Evolutionary conservation across 2,888 invertebrate species (phyloP).

Genomic region (Melanargia galathea): DNA sequence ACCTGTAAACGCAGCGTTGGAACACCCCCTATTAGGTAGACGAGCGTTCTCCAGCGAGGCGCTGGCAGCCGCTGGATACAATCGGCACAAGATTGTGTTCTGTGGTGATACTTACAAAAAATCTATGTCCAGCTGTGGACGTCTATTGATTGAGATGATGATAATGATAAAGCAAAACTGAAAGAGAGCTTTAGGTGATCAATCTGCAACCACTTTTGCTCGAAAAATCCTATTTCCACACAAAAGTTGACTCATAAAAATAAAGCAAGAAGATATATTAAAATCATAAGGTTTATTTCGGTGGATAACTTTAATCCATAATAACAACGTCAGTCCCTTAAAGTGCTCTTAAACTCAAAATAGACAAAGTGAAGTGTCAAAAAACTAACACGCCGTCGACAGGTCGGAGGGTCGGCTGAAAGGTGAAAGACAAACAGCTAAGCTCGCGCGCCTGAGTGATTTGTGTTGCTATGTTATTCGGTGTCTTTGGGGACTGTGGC

Average conservation of each 20-base stretch:
- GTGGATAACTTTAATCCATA: background rate
- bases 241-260: background rate
- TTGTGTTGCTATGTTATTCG: conserved; percentile 32
- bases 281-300: background rate
- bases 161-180: background rate
- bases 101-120: no score
- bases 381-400: conserved; percentile 40
- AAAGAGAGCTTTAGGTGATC: background rate
- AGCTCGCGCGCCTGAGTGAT: conserved; percentile 36
- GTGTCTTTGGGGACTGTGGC: background rate
- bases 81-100: no score
- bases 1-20: no score
- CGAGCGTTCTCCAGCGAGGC: no score
- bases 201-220: background rate
- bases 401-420: conserved; percentile 40
- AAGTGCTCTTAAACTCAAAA: conserved; percentile 35
- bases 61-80: no score
- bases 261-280: background rate
- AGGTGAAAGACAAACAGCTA: conserved; percentile 38
- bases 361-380: conserved; percentile 43
- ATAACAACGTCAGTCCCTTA: conserved; percentile 12
- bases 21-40: no score
- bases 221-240: background rate
- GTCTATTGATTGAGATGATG: no score
- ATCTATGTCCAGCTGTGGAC: no score